Conservation (phyloP, 2,888 invertebrate genomes). For the Emmelina monodactyla region DNA sequence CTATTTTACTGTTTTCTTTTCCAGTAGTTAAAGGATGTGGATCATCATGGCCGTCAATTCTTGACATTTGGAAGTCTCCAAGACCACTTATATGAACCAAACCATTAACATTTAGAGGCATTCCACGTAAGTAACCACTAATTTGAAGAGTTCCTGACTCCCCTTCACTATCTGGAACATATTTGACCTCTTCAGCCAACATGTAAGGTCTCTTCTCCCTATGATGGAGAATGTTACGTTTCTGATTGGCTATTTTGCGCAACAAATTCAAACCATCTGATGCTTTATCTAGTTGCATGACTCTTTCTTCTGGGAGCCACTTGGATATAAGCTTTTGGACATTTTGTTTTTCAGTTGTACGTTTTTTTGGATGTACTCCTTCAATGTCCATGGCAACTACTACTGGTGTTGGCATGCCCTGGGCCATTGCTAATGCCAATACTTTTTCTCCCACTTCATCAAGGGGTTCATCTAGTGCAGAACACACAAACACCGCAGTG, state of each 20-base stretch:
- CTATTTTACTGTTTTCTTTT: conserved; percentile 49
- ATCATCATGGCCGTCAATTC: conserved; percentile 76
- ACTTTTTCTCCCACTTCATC: conserved; percentile 84
- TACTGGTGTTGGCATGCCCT: conserved; percentile 80
- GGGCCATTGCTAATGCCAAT: conserved; percentile 80
- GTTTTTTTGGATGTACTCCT: conserved; percentile 75
- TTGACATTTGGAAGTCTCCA: conserved; percentile 91
- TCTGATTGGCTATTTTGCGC: conserved; percentile 80
- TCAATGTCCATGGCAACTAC: conserved; percentile 79
- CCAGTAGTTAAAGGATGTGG: conserved; percentile 69
- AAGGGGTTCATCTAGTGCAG: conserved; percentile 75
- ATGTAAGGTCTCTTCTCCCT: conserved; percentile 85
- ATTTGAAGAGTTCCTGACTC: conserved; percentile 76
- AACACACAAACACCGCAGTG: conserved; percentile 80
- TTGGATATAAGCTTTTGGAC: conserved; percentile 72
- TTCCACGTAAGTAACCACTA: conserved; percentile 87
- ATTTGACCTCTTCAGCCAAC: conserved; percentile 81
- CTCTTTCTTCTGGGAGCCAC: conserved; percentile 84
- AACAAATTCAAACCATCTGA: conserved; percentile 74
- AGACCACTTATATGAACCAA: conserved; percentile 91
- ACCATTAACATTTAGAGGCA: conserved; percentile 84
- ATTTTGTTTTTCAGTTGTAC: conserved; percentile 71
- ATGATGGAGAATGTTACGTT: conserved; percentile 73
- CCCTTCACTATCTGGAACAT: conserved; percentile 50
- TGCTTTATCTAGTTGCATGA: conserved; percentile 78